Evolutionary conservation across 2,797 vertebrate genomes (phyloP), one percentile per base, ranked within the genome.

Genomic region (Gila robusta): DNA sequence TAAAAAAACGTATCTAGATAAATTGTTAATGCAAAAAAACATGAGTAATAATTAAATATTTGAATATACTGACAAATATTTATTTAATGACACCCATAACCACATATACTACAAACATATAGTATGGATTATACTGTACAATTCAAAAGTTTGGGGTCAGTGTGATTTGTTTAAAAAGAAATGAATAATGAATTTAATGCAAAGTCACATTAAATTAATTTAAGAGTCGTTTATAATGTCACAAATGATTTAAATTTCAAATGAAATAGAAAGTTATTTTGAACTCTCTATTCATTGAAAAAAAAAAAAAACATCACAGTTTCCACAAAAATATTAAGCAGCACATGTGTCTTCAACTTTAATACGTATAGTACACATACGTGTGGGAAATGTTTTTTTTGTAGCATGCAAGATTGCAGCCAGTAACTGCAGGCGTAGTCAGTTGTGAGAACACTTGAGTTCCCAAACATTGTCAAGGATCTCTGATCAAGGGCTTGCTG

Each of bases 401-500:
- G 71, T 44, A n/a, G 35, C 56, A 83, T 64, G 62, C 52, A 69
- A 81, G 73, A 76, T 49, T 21, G 70, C 28, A 62, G 67, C 66
- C 71, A 54, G 72, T 39, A 69, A 72, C 56, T 54, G 59, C 80
- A 74, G 70, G 70, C 71, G 2, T 77, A 82, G 76, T 79, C 72
- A 80, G 70, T 89, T 72, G 82, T 83, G 80, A 86, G 82, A 84
- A 69, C 88, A 83, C 70, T 81, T 49, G 47, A 77, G 56, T 62
- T 86, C 49, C 67, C 76, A 77, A 82, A 88, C 39, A 73, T 73
- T 82, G 84, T 90, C 76, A 87, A 88, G 79, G 85, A 83, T 70
- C 79, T 82, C 78, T 86, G 84, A 89, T 89, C 86, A 85, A 87
- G 86, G 82, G 70, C 88, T 86, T 83, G 88, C 79, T 86, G 86